Evolutionary conservation across 2,888 invertebrate genomes (phyloP), one percentile per base, ranked within the genome.

Genomic region (Ormyrus rosae): DNA sequence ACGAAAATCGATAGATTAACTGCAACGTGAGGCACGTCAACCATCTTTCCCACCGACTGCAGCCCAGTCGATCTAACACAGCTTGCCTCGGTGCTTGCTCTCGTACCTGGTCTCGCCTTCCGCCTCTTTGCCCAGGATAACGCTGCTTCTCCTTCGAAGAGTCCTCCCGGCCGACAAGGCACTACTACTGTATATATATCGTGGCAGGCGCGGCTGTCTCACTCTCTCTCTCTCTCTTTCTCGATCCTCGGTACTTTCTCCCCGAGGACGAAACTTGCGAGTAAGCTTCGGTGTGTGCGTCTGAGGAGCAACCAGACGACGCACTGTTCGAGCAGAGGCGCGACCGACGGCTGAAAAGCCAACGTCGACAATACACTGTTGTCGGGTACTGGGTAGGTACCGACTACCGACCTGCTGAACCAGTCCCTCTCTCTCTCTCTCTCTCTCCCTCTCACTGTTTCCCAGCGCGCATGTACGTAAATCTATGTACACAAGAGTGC

Each of bases 1-100:
- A 50, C 58, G 79, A 84, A 84, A 84, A 84, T 85, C 84, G 82
- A 84, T 84, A 83, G 75, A 63, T 75, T 81, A 81, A 81, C 81
- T 80, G 83, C 81, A 83, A 80, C 82, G 82, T 71, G 81, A 82
- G 81, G 79, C 83, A 77, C 80, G 83, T 79, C 84, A 58, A 83
- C 84, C 83, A 84, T 83, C 69, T 83, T 84, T 83, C 83, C 83
- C 82, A 81, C 70, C 82, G 81, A 83, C 81, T 77, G 78, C 83
- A 82, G 74, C 78, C 48, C 64, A 34, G 11, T 6, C 34, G n/a
- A 19, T 19, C 19, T 19, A 19, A 19, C 19, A 19, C 19, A 19
- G 19, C 19, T 19, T 19, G 19, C 2, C 19, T 19, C 19, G 19
- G 19, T 19, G 19, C 19, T 19, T 19, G 19, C 19, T 19, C 19